Percentiles rank a stretch among this genome's conserved stretches.
These are phyloP conservation scores for Drosophila austrosaltans DNA, from an alignment of 2,888 invertebrate genomes.

Conservation along the genomic window DNA sequence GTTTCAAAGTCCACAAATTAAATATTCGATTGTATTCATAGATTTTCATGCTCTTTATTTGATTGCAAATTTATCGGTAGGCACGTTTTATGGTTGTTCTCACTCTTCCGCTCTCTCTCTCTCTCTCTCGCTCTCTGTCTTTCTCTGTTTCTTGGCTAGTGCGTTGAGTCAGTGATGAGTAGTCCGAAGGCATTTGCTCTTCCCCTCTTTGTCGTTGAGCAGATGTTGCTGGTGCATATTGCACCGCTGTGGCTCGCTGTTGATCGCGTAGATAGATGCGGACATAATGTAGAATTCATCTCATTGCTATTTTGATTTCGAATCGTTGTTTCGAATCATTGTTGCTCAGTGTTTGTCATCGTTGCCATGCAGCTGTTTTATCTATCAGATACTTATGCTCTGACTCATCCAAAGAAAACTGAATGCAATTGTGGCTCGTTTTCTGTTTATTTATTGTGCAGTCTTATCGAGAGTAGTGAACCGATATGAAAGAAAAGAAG, in stretches of 20 bases:
- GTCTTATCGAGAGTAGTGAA: neutral
- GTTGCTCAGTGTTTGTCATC: constrained; percentile 42
- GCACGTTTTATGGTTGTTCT: neutral
- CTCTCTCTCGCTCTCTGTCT: neutral
- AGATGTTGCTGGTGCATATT: constrained; percentile 7
- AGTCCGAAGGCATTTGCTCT: constrained; percentile 43
- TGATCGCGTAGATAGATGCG: constrained; percentile 5
- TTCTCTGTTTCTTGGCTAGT: neutral
- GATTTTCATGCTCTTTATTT: constrained; percentile 7
- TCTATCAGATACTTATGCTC: constrained; percentile 66
- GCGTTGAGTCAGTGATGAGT: constrained; percentile 49
- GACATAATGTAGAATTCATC: constrained; percentile 63
- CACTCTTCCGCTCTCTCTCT: neutral
- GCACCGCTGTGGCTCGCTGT: constrained; percentile 28
- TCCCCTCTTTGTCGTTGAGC: constrained; percentile 34
- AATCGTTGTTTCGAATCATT: constrained; percentile 34
- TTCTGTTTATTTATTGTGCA: neutral
- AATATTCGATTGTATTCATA: neutral
- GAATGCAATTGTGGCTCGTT: constrained; percentile 7
- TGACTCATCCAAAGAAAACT: constrained; percentile 56
- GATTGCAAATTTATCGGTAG: neutral
- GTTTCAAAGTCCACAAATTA: neutral
- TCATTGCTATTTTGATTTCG: constrained; percentile 71
- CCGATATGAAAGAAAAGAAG: neutral
- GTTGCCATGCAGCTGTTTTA: constrained; percentile 73